These are phyloP conservation scores for Suncus etruscus DNA, from an alignment of 2,113 vertebrate species.

Conservation along the genomic window DNA sequence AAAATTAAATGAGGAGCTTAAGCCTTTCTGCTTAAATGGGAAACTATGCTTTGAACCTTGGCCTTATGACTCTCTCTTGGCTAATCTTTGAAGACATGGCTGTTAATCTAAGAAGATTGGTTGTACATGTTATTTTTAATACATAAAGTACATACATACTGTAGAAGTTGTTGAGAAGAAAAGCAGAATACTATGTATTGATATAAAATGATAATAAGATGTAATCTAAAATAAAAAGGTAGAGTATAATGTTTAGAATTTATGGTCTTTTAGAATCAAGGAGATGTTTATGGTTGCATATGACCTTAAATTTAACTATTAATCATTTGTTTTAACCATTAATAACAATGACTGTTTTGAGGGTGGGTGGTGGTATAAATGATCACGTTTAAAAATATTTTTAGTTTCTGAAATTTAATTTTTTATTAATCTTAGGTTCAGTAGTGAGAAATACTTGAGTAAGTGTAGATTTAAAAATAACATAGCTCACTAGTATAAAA, in stretches of 20 bases:
- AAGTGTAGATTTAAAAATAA: slow-evolving; percentile 14
- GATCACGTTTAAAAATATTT: not conserved
- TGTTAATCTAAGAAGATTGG: not conserved
- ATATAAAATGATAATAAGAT: slow-evolving; percentile 16
- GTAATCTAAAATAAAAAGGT: slow-evolving; percentile 48
- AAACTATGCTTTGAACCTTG: not conserved
- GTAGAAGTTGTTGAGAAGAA: not conserved
- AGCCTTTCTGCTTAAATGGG: not conserved
- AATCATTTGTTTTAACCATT: not conserved
- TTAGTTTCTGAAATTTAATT: slow-evolving; percentile 42
- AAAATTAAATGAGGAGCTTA: not conserved
- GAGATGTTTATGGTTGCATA: not conserved
- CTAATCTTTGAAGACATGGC: not conserved
- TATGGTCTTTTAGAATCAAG: not conserved
- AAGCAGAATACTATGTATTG: not conserved
- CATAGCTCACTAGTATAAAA: not conserved
- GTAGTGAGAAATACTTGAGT: slow-evolving; percentile 20
- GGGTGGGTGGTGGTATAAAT: not conserved
- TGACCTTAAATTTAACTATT: not conserved
- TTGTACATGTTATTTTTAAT: not conserved
- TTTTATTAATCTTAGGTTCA: slow-evolving; percentile 23
- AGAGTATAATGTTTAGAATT: slow-evolving; percentile 2
- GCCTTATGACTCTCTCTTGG: not conserved
- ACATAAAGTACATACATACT: not conserved
- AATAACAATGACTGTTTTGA: slow-evolving; percentile 16